Conservation (phyloP, 2,888 invertebrate genomes). For the Zaprionus obscuricornis region DNA sequence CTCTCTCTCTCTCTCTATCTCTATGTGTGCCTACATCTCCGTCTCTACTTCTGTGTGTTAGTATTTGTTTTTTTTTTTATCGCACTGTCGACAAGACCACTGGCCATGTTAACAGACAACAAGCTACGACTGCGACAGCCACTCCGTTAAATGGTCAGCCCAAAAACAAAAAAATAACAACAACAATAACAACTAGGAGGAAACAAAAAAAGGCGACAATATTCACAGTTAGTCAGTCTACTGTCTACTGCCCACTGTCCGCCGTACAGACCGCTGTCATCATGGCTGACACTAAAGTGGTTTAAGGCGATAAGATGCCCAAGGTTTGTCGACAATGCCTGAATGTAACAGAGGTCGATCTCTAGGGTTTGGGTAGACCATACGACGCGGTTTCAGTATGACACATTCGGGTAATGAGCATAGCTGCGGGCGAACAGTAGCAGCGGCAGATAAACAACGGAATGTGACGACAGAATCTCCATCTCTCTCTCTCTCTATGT, state of each 20-base stretch:
- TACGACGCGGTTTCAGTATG: conserved; percentile 30
- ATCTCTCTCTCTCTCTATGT: too few species aligned
- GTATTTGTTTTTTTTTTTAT: conserved; percentile 50
- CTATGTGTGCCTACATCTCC: conserved; percentile 8
- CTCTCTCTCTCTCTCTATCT: conserved; percentile 5
- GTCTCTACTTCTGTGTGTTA: conserved; percentile 5
- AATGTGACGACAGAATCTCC: too few species aligned
- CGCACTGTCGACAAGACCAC: conserved; percentile 76
- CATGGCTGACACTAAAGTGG: conserved; percentile 82
- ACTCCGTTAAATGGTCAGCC: conserved; percentile 50
- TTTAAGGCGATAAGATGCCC: conserved; percentile 80
- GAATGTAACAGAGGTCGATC: conserved; percentile 2
- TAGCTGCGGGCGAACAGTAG: neutral
- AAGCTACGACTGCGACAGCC: conserved; percentile 40
- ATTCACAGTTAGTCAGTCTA: conserved; percentile 53
- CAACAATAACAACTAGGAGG: conserved; percentile 8
- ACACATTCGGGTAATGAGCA: conserved; percentile 38
- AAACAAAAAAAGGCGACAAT: conserved; percentile 62
- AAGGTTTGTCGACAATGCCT: conserved; percentile 35
- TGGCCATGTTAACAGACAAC: conserved; percentile 75
- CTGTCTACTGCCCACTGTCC: too few species aligned
- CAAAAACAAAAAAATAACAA: conserved; percentile 26
- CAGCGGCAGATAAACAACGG: neutral
- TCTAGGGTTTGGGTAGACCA: neutral
- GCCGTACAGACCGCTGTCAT: conserved; percentile 79